Conservation (phyloP, 2,888 invertebrate species). For the Acholoe squamosa region DNA sequence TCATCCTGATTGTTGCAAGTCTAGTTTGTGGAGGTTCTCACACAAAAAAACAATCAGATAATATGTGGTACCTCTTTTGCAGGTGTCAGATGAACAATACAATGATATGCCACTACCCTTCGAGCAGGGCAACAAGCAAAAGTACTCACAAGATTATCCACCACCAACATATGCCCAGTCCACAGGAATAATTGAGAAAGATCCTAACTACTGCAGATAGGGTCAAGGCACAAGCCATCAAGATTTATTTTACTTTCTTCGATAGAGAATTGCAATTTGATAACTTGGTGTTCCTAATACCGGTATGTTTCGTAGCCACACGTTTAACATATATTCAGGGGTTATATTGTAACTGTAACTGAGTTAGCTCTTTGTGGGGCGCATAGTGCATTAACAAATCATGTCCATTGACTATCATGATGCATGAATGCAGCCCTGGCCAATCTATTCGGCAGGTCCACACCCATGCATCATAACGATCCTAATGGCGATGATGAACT, state of each 20-base stretch:
- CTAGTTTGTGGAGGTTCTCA: too few relatives aligned
- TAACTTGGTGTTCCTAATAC: background rate
- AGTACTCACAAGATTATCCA: conserved; percentile 45
- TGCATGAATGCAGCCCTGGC: background rate
- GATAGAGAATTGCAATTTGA: conserved; percentile 27
- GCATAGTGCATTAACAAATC: too few relatives aligned
- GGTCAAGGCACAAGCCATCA: background rate
- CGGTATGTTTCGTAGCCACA: background rate
- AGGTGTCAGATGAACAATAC: conserved; percentile 42
- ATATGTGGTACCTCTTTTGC: background rate
- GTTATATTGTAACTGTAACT: background rate
- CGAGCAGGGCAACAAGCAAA: background rate
- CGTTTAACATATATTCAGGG: background rate
- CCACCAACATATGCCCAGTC: conserved; percentile 45
- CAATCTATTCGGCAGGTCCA: background rate
- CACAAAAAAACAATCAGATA: background rate
- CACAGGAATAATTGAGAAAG: conserved; percentile 1
- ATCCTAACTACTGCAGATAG: conserved; percentile 59
- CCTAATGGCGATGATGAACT: too few relatives aligned
- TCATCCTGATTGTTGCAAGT: too few relatives aligned
- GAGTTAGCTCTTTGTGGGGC: background rate
- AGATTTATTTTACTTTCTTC: conserved; percentile 1
- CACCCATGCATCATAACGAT: too few relatives aligned
- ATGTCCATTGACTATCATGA: too few relatives aligned
- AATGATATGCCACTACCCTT: conserved; percentile 20